Evolutionary conservation across 2,797 vertebrate genomes (phyloP).

Genomic region (Hylomyscus alleni): DNA sequence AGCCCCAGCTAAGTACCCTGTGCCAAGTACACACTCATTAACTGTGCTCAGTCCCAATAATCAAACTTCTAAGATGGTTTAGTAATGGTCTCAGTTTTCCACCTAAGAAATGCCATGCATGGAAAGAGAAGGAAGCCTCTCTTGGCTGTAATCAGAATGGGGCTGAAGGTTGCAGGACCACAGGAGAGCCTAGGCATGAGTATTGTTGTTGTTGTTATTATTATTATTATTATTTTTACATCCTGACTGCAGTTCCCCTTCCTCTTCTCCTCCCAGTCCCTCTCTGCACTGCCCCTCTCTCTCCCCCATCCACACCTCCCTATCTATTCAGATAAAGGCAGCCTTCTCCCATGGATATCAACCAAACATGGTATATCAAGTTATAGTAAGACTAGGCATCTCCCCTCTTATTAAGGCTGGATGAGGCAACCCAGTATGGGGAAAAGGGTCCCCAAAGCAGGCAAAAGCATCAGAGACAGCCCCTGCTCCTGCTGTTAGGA

Average conservation of each 20-base stretch:
- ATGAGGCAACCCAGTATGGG: neutral
- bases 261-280: neutral
- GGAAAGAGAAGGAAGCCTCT: neutral
- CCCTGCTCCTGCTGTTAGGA: neutral
- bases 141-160: neutral
- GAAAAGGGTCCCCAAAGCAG: neutral
- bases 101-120: neutral
- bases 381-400: neutral
- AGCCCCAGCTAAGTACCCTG: neutral
- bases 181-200: neutral
- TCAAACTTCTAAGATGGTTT: neutral
- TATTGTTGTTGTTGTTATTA: neutral
- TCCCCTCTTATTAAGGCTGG: neutral
- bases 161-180: neutral
- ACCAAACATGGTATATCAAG: neutral
- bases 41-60: neutral
- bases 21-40: neutral
- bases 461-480: neutral
- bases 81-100: neutral
- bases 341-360: neutral
- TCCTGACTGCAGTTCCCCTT: neutral
- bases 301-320: neutral
- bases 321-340: neutral
- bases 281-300: neutral
- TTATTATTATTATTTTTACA: neutral